Evolutionary conservation across 1,140 invertebrate genomes (phyloP).

Genomic region (Pogonus chalceus): DNA sequence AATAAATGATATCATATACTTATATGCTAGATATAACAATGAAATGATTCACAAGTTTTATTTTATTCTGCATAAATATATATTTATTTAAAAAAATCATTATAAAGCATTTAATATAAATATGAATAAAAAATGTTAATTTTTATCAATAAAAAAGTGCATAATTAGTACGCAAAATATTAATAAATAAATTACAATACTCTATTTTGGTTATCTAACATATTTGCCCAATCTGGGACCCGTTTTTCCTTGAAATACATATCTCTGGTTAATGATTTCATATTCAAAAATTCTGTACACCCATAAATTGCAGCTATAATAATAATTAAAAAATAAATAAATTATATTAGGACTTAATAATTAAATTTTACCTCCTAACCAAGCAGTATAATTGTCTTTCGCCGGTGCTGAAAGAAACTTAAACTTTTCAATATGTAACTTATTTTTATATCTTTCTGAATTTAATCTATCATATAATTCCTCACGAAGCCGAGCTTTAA

Average conservation of each 20-base stretch:
- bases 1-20: too few relatives aligned
- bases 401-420: conserved; percentile 68
- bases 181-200: too few relatives aligned
- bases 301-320: conserved; percentile 68
- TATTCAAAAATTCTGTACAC: conserved; percentile 65
- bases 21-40: too few relatives aligned
- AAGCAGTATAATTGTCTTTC: conserved; percentile 75
- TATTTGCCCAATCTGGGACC: conserved; percentile 74
- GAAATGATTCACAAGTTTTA: too few relatives aligned
- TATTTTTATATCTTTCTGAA: conserved; percentile 51
- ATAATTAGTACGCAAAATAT: too few relatives aligned
- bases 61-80: too few relatives aligned
- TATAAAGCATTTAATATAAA: too few relatives aligned
- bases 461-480: conserved; percentile 61
- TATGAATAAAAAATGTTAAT: too few relatives aligned
- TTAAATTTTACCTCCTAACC: conserved; percentile 60
- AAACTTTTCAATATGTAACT: conserved; percentile 55
- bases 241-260: conserved; percentile 55
- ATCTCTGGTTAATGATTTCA: conserved; percentile 65
- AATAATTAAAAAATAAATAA: conserved; percentile 22
- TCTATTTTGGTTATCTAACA: conserved; percentile 46
- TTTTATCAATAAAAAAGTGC: too few relatives aligned
- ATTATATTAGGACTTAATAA: neutral
- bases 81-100: too few relatives aligned
- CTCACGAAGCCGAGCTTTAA: conserved; percentile 59